Percentiles rank a stretch among this genome's conserved stretches.
These are phyloP conservation scores for Rhincodon typus DNA, from an alignment of 2,797 vertebrate species.

Conservation along the genomic window DNA sequence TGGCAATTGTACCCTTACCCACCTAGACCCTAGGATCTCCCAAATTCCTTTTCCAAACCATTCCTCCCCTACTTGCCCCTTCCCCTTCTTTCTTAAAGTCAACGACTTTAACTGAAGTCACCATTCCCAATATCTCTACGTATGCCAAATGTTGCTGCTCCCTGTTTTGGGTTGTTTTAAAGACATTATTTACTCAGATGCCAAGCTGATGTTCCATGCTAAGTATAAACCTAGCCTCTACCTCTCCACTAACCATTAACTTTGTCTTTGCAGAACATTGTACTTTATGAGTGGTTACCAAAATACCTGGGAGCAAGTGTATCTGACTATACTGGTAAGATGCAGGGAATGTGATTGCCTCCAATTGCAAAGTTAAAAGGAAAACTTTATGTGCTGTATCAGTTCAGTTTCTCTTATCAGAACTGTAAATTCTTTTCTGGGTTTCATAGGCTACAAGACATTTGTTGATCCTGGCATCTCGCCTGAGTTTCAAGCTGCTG, in stretches of 20 bases:
- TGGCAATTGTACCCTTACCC: neutral
- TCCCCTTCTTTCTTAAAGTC: neutral
- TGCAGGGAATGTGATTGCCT: too few relatives aligned
- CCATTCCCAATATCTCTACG: neutral
- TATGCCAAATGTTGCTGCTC: neutral
- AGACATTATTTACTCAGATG: neutral
- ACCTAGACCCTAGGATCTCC: neutral
- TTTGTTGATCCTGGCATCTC: constrained; percentile 82
- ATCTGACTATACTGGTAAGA: constrained; percentile 70
- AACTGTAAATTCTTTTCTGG: neutral
- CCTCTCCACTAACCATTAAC: constrained; percentile 18
- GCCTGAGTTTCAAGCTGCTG: constrained; percentile 73
- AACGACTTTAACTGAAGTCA: neutral
- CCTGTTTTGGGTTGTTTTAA: neutral
- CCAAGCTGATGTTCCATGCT: neutral
- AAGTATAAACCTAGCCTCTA: neutral
- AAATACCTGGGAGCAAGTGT: constrained; percentile 49
- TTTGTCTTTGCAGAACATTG: constrained; percentile 67
- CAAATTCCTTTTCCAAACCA: neutral
- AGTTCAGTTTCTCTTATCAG: neutral
- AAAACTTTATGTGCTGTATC: neutral
- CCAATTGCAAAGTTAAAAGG: neutral
- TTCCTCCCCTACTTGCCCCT: neutral
- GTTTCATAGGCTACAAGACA: constrained; percentile 71
- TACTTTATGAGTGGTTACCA: constrained; percentile 87